Base-by-base conservation (phyloP, 2,797 vertebrate species). In the Trachurus trachurus region DNA sequence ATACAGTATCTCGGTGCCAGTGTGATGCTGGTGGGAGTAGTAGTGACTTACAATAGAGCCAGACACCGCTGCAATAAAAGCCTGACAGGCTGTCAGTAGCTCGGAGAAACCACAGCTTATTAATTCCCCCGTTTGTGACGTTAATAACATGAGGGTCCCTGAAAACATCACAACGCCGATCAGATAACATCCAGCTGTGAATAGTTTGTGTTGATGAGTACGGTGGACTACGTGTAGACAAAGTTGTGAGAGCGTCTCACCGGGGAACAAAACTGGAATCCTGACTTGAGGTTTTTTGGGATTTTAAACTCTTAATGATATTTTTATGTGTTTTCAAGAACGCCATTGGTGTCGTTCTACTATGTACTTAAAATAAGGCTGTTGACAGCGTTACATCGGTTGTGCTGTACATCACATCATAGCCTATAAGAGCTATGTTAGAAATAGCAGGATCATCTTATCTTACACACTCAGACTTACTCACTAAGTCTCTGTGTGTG, bases 401-500 rank as follows among this genome's bases (percentile, higher is more conserved):
- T 70, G 39, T 29, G 5, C 54, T 61, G 63, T 68, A 52, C 22
- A 21, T 79, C 64, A 82, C 67, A 60, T 81, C 49, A 44, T 57
- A 44, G 52, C 31, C 60, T 67, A 34, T 71, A 31, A n/a, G 19
- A 75, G 21, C 56, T 57, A 57, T 65, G 69, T 70, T 72, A 83
- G 66, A 60, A 69, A 72, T 45, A 68, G 21, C 56, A 71, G 71
- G 59, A 74, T 44, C 57, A 59, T 72, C 57, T 71, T 21, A 66
- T 69, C 63, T 37, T 37, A 37, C 34, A 37, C 34, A 37, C 34
- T 37, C 34, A 37, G 34, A 37, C 34, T 37, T 37, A 37, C 7
- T 37, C 7, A 37, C 7, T 49, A 6, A 42, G 22, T 26, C 37
- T 26, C 26, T 26, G 1, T 69, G 45, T 40, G 40, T 53, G 44